Evolutionary conservation across 2,113 vertebrate species (phyloP).

Genomic region (Vombatus ursinus): DNA sequence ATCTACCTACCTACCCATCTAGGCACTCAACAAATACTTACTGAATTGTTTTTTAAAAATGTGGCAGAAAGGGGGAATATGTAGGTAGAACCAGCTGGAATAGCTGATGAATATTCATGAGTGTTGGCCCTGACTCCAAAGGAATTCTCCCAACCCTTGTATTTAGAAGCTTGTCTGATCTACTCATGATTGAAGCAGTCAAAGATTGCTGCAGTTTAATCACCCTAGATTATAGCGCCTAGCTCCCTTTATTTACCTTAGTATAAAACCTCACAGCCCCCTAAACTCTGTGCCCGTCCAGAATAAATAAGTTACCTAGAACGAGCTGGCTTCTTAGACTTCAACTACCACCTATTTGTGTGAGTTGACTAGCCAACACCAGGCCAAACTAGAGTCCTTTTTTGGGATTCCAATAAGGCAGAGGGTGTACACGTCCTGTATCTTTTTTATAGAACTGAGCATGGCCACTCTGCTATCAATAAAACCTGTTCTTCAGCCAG

Average conservation of each 20-base stretch:
- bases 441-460: neutral
- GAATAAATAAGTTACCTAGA: neutral
- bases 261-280: neutral
- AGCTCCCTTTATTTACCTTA: neutral
- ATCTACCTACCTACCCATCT: neutral
- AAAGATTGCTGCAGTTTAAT: neutral
- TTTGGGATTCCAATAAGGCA: neutral
- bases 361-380: neutral
- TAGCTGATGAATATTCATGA: neutral
- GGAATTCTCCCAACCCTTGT: neutral
- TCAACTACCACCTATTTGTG: neutral
- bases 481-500: neutral
- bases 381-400: neutral
- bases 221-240: neutral
- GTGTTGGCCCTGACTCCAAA: neutral
- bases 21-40: neutral
- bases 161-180: neutral
- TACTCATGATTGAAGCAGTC: neutral
- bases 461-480: neutral
- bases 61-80: neutral
- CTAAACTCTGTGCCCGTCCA: neutral
- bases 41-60: neutral
- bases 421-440: neutral
- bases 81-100: neutral
- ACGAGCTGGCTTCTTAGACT: neutral